A percentile compares a stretch with the other conserved stretches of the same genome.
These are phyloP conservation scores for Sebastes fasciatus DNA, from an alignment of 2,113 vertebrate species.

Conservation along the genomic window DNA sequence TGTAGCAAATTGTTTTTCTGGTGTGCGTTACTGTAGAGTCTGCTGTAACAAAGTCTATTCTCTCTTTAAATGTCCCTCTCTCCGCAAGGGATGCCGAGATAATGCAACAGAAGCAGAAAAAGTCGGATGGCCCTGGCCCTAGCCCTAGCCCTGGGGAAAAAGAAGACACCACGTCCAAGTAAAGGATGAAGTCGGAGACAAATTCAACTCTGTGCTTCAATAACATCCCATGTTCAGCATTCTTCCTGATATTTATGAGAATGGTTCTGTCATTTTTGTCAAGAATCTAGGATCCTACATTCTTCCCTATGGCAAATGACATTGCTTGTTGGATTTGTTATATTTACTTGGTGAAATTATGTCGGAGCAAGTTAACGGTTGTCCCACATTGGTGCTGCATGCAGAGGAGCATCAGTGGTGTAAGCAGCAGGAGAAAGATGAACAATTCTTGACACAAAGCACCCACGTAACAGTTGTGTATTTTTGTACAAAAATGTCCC, in stretches of 20 bases:
- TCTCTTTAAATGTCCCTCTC: constrained; percentile 19
- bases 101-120: constrained; percentile 97
- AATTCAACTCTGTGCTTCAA: constrained; percentile 42
- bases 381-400: constrained; percentile 64
- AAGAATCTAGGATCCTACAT: constrained; percentile 71
- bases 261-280: constrained; percentile 66
- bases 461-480: constrained; percentile 78
- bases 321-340: constrained; percentile 72
- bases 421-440: constrained; percentile 59
- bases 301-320: constrained; percentile 73
- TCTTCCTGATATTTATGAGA: constrained; percentile 72
- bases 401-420: constrained; percentile 58
- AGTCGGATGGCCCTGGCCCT: constrained; percentile 78
- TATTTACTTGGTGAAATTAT: constrained; percentile 65
- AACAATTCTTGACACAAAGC: constrained; percentile 68
- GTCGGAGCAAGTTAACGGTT: constrained; percentile 59
- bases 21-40: not conserved
- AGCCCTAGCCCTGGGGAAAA: constrained; percentile 49
- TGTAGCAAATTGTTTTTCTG: no score
- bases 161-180: constrained; percentile 70
- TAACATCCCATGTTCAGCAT: constrained; percentile 55
- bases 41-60: not conserved
- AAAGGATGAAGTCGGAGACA: constrained; percentile 56
- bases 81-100: constrained; percentile 91
- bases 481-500: constrained; percentile 83